Percentiles rank a stretch among this genome's conserved stretches.
Evolutionary conservation across 1,140 invertebrate species (phyloP).

Genomic region (Ridgeia piscesae): DNA sequence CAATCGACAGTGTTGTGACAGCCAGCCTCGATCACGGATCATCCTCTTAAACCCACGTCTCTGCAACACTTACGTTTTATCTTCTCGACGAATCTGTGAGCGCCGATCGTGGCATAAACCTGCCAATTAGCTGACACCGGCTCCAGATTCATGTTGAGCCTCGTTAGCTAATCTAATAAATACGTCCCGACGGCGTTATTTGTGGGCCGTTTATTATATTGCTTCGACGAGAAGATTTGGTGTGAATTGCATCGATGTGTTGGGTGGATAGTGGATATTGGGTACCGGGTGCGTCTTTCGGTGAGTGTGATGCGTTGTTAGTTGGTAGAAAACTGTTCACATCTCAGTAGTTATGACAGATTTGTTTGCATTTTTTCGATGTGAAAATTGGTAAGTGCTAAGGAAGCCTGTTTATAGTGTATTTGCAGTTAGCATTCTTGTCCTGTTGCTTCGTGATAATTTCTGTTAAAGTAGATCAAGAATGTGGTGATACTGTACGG

Average conservation of each 20-base stretch:
- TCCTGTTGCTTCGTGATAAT: no score
- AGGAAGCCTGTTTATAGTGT: no score
- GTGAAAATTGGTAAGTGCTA: neutral
- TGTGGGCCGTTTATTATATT: neutral
- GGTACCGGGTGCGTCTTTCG: neutral
- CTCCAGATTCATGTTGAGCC: neutral
- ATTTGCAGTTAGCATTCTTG: no score
- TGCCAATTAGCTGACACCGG: neutral
- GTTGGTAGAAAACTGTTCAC: neutral
- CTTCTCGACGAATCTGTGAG: neutral
- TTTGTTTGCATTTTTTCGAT: neutral
- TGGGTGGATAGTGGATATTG: no score
- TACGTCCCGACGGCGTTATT: neutral
- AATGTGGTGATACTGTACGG: no score
- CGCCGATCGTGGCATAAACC: neutral
- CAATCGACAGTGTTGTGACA: neutral
- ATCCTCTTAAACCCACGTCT: neutral
- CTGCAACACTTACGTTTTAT: neutral
- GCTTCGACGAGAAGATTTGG: neutral
- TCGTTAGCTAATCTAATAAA: slow-evolving; percentile 6
- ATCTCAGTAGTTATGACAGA: neutral
- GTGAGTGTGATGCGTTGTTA: neutral
- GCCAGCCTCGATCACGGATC: neutral
- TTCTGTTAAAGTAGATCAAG: no score
- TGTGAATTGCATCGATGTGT: neutral